Base-by-base conservation (phyloP, 2,113 vertebrate species). In the Dermatemys mawii region DNA sequence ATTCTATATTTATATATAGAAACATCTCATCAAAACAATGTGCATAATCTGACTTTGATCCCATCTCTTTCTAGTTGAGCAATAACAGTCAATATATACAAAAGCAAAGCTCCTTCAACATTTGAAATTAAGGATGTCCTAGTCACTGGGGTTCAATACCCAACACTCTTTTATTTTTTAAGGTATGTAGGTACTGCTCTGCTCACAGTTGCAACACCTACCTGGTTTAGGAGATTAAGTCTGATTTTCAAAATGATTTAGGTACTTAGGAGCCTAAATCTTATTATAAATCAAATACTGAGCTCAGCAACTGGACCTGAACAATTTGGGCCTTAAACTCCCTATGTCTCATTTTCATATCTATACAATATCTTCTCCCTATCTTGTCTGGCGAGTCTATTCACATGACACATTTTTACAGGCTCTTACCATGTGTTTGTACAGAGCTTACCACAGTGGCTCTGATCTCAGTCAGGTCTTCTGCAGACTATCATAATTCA, bases 401-500 rank as follows among this genome's bases (percentile, higher is more conserved):
- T 46, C 41, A 44, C 17, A 46, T 27, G 4, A 94, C 92, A 80
- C 0, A 4, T 24, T 51, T 32, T 1, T 0, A 67, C 75, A 26
- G 32, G 50, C 63, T 87, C 84, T 32, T 13, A 11, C 55, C 86
- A 81, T 81, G 44, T 86, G 83, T 83, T 87, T 89, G 24, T 81
- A 50, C 54, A 73, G 73, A 81, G 82, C 67, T 78, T 93, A 81
- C 60, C 80, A 79, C 0, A 0, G 35, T 27, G 60, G 10, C 83
- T 92, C 78, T 27, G 49, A 94, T 73, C 63, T 80, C 87, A 80
- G 1, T 0, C 84, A 57, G 89, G 81, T 53, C 78, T 93, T 81
- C 85, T 27, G 88, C 90, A 88, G 75, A 32, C 27, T 54, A 87
- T 0, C 88, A 83, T 92, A 96, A 94, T 94, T 95, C 90, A 94